Conservation (phyloP, 2,888 invertebrate genomes). For the Meta bourneti region DNA sequence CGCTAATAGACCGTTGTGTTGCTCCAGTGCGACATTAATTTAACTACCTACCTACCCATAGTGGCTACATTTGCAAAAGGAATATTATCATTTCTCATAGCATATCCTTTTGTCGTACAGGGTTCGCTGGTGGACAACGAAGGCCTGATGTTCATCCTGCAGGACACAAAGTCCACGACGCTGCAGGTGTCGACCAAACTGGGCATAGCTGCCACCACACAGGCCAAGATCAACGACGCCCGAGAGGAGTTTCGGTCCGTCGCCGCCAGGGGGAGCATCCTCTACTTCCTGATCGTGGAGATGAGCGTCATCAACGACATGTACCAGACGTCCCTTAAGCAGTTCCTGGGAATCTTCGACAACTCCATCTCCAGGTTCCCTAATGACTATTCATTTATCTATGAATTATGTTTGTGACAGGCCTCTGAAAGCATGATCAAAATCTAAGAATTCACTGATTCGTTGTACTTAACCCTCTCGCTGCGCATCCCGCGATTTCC, state of each 20-base stretch:
- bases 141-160: constrained; percentile 92
- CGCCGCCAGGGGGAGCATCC: constrained; percentile 94
- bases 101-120: constrained; percentile 77
- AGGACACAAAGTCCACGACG: constrained; percentile 92
- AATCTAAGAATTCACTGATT: too few species aligned
- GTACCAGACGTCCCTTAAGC: constrained; percentile 97
- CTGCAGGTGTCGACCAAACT: constrained; percentile 97
- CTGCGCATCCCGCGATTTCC: too few species aligned
- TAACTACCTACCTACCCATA: too few species aligned
- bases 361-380: constrained; percentile 86
- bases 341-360: constrained; percentile 95
- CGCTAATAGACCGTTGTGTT: too few species aligned
- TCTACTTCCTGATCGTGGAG: constrained; percentile 97
- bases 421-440: too few species aligned
- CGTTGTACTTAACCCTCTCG: too few species aligned
- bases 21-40: too few species aligned
- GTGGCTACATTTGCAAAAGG: too few species aligned
- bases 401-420: neutral
- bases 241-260: constrained; percentile 97
- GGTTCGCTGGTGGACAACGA: constrained; percentile 98
- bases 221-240: constrained; percentile 94
- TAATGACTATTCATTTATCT: neutral
- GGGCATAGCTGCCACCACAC: constrained; percentile 94
- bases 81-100: too few species aligned
- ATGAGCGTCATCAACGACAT: constrained; percentile 97